A percentile compares a stretch with the other conserved stretches of the same genome.
Evolutionary conservation across 2,113 vertebrate genomes (phyloP).

Genomic region (Peromyscus polionotus): DNA sequence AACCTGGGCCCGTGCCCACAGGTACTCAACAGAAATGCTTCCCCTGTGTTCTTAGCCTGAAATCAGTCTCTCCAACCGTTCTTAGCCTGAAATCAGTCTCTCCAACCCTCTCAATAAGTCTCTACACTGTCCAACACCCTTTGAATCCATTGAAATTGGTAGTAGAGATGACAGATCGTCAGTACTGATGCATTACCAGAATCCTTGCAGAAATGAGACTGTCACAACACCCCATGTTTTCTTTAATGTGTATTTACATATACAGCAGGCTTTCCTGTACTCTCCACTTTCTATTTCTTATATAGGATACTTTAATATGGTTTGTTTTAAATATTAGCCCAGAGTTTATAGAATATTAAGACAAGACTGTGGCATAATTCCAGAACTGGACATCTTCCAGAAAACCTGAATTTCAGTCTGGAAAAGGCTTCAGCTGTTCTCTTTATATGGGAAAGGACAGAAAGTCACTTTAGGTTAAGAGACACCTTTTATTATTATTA

Average conservation of each 20-base stretch:
- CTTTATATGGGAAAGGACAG: conserved; percentile 53
- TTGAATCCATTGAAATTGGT: not conserved
- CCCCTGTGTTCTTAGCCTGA: not conserved
- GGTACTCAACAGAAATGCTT: not conserved
- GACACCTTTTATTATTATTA: not conserved
- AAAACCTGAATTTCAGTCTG: conserved; percentile 11
- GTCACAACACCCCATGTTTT: not conserved
- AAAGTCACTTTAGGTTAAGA: conserved; percentile 57
- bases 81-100: not conserved
- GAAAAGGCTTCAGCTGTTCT: not conserved
- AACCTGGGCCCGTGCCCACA: not conserved
- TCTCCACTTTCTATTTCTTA: not conserved
- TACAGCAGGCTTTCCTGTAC: not conserved
- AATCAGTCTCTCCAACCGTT: not conserved
- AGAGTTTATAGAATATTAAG: conserved; percentile 58
- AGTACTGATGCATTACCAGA: not conserved
- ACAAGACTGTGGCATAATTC: conserved; percentile 45
- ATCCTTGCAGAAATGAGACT: not conserved
- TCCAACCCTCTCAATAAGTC: not conserved
- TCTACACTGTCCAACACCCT: not conserved
- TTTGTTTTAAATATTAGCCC: conserved; percentile 22
- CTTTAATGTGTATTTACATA: not conserved
- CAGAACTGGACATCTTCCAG: conserved; percentile 39
- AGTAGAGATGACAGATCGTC: not conserved
- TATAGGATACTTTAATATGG: not conserved